These are phyloP conservation scores for Orchesellides sinensis DNA, from an alignment of 2,888 invertebrate species.

Conservation along the genomic window DNA sequence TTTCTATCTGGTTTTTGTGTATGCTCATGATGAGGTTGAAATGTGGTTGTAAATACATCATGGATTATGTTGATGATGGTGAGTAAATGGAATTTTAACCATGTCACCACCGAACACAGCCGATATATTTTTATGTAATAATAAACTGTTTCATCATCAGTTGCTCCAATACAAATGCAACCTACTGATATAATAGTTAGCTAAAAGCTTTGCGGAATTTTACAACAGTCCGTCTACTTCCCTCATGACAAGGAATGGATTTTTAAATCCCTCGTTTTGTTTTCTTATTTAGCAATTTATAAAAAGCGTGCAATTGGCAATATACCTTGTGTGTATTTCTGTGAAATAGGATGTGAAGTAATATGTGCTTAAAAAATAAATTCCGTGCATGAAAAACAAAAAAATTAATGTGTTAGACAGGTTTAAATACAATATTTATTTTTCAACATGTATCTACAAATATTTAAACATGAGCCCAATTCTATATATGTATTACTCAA, in stretches of 20 bases:
- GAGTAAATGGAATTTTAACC: neutral
- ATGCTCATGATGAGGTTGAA: neutral
- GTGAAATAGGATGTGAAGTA: conserved; percentile 61
- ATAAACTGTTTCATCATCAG: conserved; percentile 24
- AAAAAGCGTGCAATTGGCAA: conserved; percentile 5
- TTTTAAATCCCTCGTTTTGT: neutral
- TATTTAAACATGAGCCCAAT: conserved; percentile 2
- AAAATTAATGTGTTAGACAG: conserved; percentile 43
- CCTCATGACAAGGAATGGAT: neutral
- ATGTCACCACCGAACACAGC: neutral
- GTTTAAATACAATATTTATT: conserved; percentile 57
- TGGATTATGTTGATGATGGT: no score
- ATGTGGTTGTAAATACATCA: conserved; percentile 29
- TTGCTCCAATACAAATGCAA: neutral
- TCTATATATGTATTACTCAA: conserved; percentile 18
- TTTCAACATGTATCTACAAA: conserved; percentile 46
- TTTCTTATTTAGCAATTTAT: no score
- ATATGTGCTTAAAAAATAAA: conserved; percentile 47
- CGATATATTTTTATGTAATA: no score
- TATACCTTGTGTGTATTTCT: neutral
- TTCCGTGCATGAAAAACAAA: conserved; percentile 43
- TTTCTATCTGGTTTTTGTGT: neutral
- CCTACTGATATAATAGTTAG: no score
- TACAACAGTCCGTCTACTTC: no score
- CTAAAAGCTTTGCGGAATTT: neutral